Evolutionary conservation across 1,140 invertebrate genomes (phyloP), one percentile per base, ranked within the genome.

Genomic region (Aphaenogaster ashmeadi): DNA sequence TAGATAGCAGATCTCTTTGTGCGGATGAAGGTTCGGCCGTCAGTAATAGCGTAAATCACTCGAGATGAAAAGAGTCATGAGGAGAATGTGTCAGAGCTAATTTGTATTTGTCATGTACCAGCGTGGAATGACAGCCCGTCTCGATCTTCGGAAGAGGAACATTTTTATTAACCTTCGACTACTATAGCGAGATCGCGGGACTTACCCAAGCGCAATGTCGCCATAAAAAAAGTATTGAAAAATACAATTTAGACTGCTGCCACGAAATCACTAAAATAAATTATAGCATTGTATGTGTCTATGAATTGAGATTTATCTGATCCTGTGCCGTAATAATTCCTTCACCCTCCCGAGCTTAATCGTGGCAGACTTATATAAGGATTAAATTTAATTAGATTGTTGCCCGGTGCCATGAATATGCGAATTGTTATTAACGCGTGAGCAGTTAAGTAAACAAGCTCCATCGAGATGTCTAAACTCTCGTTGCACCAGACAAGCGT

Each of bases 1-100:
- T 18, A 74, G 52, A 72, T 56, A 58, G 18, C 67, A 0, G 67
- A 58, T 83, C 27, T 83, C 41, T 60, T 58, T 56, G 52, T 47
- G 2, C n/a, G 21, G 8, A 41, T 38, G 44, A 41, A 72, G 38
- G 13, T 47, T 44, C 27, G 69, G 75, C 50, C 41, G n/a, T 60
- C 54, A 36, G 8, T 56, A 64, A 58, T 38, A 33, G 13, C 62
- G 50, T 67, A 52, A 80, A 38, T 41, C 79, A 9, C 7, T 41
- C 27, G 13, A 15, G 13, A 47, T 60, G 27, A 62, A 62, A 75
- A 75, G 69, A 75, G 44, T 38, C 13, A 18, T 8, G 69, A 38
- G 41, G 1, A 15, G 56, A 75, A 36, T 6, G 18, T 54, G 27
- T 62, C 41, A 60, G 18, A 50, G 44, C 13, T 60, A 71, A 74